Evolutionary conservation across 2,113 vertebrate species (phyloP).

Genomic region (Pitta sordida): DNA sequence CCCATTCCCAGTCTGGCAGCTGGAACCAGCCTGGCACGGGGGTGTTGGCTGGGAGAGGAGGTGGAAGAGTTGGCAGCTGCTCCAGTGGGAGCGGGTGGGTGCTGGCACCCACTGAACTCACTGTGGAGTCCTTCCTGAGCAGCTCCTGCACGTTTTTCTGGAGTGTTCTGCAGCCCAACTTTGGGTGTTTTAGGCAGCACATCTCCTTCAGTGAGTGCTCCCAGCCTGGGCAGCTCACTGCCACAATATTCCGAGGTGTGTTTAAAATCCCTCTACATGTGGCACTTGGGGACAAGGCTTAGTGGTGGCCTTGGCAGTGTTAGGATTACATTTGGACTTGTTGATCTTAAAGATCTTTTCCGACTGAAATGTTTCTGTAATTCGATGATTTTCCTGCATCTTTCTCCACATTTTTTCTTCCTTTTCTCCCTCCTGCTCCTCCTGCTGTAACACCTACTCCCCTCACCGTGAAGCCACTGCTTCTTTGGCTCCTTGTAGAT

Average conservation of each 20-base stretch:
- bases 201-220: neutral
- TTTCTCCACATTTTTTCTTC: neutral
- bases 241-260: neutral
- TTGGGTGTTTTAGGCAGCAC: neutral
- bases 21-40: neutral
- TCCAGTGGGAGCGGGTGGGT: neutral
- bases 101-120: neutral
- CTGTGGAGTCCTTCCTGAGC: neutral
- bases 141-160: neutral
- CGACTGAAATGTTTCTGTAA: accelerated
- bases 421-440: neutral
- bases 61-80: neutral
- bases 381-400: neutral
- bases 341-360: neutral
- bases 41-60: neutral
- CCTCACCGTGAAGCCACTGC: neutral
- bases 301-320: neutral
- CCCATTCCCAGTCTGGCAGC: neutral
- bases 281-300: neutral
- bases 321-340: neutral
- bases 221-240: neutral
- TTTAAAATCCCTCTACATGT: accelerated
- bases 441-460: neutral
- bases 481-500: neutral
- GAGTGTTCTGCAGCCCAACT: neutral